phyloP scores from a whole-genome alignment of 2,113 vertebrate genomes.

The Trachemys scripta region DNA sequence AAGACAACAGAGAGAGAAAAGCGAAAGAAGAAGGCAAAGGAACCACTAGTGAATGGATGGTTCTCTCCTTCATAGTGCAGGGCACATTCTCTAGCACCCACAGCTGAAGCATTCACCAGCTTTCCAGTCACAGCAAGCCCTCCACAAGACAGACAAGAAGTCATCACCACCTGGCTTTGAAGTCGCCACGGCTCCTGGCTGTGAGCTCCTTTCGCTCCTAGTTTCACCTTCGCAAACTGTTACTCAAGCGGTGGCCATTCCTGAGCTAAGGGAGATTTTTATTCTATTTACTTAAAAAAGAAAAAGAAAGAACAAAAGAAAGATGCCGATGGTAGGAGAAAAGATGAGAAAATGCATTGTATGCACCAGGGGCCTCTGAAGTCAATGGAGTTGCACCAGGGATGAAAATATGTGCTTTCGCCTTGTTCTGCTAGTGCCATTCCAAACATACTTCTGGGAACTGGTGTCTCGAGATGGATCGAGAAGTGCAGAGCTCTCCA shows the following conservation, averaged over 20 bases:
- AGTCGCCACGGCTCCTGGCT: fast-evolving
- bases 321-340: background rate
- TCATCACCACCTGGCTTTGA: background rate
- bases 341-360: background rate
- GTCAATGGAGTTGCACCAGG: background rate
- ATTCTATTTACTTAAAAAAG: background rate
- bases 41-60: background rate
- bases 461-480: background rate
- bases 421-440: background rate
- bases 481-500: background rate
- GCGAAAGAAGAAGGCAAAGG: background rate
- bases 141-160: background rate
- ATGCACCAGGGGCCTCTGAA: background rate
- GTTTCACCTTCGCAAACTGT: background rate
- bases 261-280: background rate
- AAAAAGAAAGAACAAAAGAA: background rate
- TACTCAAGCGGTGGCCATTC: background rate
- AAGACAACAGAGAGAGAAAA: background rate
- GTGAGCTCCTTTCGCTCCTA: background rate
- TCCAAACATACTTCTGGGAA: background rate
- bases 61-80: too few species aligned
- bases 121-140: background rate
- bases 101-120: too few species aligned
- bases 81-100: too few species aligned
- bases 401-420: background rate